Percentiles rank a stretch among this genome's conserved stretches.
Conservation (phyloP, 2,888 invertebrate species). For the Acleris holmiana region DNA sequence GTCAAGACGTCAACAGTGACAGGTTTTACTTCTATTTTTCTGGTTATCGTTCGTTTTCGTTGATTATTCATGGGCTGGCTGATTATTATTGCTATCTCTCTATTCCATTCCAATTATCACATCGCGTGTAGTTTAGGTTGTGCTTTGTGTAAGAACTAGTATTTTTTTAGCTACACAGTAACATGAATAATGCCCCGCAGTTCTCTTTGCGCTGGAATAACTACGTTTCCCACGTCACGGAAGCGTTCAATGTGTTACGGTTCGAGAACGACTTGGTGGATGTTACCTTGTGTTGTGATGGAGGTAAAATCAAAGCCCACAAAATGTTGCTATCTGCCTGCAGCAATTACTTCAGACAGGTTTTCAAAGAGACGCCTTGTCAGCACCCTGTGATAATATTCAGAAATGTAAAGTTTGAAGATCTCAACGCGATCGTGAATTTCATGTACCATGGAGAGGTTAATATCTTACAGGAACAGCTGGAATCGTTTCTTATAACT, state of each 20-base stretch:
- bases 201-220: slow-evolving; percentile 95
- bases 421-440: slow-evolving; percentile 90
- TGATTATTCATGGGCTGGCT: slow-evolving; percentile 33
- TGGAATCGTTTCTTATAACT: slow-evolving; percentile 90
- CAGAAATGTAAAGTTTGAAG: slow-evolving; percentile 90
- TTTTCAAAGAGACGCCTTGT: slow-evolving; percentile 90
- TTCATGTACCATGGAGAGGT: slow-evolving; percentile 94
- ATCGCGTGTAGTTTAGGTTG: slow-evolving; percentile 16
- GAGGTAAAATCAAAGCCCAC: slow-evolving; percentile 92
- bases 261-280: slow-evolving; percentile 90
- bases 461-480: slow-evolving; percentile 90
- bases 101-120: slow-evolving; percentile 18
- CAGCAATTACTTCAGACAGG: slow-evolving; percentile 90
- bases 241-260: slow-evolving; percentile 90
- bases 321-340: slow-evolving; percentile 94
- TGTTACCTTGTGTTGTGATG: slow-evolving; percentile 94
- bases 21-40: slow-evolving; percentile 6
- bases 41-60: slow-evolving; percentile 32
- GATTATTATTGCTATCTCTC: slow-evolving; percentile 35
- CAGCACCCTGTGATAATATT: slow-evolving; percentile 93
- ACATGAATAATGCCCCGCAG: slow-evolving; percentile 88
- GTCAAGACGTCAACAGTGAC: slow-evolving; percentile 20
- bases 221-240: slow-evolving; percentile 91
- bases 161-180: slow-evolving; percentile 33
- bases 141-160: slow-evolving; percentile 18